Conservation (phyloP, 2,888 invertebrate genomes). For the Drosophila buzzatii region DNA sequence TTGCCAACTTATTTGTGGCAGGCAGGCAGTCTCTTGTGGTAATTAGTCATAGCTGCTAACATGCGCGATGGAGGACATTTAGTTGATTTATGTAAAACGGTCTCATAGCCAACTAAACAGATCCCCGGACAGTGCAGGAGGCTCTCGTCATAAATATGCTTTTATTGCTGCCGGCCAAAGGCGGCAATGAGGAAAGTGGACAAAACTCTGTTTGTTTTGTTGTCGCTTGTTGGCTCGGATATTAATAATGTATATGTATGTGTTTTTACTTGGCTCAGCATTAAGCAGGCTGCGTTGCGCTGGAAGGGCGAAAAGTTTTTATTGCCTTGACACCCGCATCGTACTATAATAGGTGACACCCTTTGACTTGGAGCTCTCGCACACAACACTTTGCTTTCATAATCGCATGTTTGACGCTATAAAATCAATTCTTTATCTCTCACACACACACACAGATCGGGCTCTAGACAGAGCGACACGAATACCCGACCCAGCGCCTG, state of each 20-base stretch:
- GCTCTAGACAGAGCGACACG: slow-evolving; percentile 6
- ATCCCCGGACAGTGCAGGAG: slow-evolving; percentile 25
- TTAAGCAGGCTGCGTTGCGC: slow-evolving; percentile 50
- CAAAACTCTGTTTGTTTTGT: slow-evolving; percentile 47
- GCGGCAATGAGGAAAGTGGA: slow-evolving; percentile 59
- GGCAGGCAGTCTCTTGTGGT: slow-evolving; percentile 25
- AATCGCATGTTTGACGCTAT: slow-evolving; percentile 80
- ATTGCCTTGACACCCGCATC: slow-evolving; percentile 75
- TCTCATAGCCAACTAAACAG: slow-evolving; percentile 25
- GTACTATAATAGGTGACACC: slow-evolving; percentile 60
- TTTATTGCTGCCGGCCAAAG: slow-evolving; percentile 58
- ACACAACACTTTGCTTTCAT: slow-evolving; percentile 55
- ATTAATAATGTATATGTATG: slow-evolving; percentile 64
- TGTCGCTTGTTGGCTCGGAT: slow-evolving; percentile 46
- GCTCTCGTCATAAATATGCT: slow-evolving; percentile 69
- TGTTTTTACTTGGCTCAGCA: slow-evolving; percentile 74
- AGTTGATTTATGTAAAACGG: slow-evolving; percentile 72
- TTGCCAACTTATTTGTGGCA: slow-evolving; percentile 47
- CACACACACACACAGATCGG: slow-evolving; percentile 38
- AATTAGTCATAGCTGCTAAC: slow-evolving; percentile 64
- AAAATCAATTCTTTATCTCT: slow-evolving; percentile 80
- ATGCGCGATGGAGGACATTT: slow-evolving; percentile 50
- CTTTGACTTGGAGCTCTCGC: slow-evolving; percentile 60
- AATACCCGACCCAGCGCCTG: slow-evolving; percentile 59
- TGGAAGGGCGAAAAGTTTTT: slow-evolving; percentile 66